phyloP scores from a whole-genome alignment of 1,140 invertebrate genomes.

The Papilio glaucus region DNA sequence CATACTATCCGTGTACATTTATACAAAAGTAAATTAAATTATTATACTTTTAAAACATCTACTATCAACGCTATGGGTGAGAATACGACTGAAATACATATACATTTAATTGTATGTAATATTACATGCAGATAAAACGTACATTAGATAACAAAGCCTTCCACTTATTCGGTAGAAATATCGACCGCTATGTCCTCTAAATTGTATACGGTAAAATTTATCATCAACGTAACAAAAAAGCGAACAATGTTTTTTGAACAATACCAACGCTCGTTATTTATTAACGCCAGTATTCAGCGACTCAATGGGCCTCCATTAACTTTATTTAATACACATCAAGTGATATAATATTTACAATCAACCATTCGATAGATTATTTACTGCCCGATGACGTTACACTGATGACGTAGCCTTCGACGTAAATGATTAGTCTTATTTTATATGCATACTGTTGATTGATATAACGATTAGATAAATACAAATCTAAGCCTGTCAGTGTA shows the following conservation, averaged over 20 bases:
- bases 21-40: too few species aligned
- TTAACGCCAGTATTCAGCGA: conserved; percentile 8
- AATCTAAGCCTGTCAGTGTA: too few species aligned
- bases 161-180: not conserved
- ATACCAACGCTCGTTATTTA: conserved; percentile 22
- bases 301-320: conserved; percentile 19
- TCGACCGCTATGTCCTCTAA: not conserved
- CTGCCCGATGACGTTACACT: conserved; percentile 19
- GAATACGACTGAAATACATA: not conserved
- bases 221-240: conserved; percentile 16
- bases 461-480: not conserved
- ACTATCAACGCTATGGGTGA: too few species aligned
- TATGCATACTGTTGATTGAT: not conserved
- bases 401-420: not conserved
- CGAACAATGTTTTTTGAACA: conserved; percentile 24
- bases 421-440: not conserved
- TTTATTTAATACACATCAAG: conserved; percentile 21
- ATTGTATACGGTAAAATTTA: conserved; percentile 29
- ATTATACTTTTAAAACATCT: too few species aligned
- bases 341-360: conserved; percentile 28
- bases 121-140: not conserved
- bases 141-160: not conserved
- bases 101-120: not conserved
- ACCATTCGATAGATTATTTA: conserved; percentile 26
- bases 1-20: too few species aligned